These are phyloP conservation scores for Eulemur coronatus DNA, from an alignment of 2,797 vertebrate species.

Conservation along the genomic window DNA sequence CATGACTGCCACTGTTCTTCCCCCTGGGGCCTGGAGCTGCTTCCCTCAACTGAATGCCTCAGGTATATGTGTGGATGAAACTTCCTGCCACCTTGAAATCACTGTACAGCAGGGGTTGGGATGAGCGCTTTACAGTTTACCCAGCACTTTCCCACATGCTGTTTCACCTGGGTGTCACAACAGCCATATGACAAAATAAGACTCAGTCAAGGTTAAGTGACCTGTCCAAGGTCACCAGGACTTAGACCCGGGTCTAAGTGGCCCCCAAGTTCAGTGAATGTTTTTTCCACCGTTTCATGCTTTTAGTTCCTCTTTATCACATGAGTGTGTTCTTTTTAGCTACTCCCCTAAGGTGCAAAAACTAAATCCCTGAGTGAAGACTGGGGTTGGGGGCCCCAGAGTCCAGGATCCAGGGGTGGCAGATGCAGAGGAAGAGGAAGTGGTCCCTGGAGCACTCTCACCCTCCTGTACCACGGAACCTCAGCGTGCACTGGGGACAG, in stretches of 20 bases:
- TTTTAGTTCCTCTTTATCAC: not conserved
- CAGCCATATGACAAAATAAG: not conserved
- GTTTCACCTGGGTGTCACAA: not conserved
- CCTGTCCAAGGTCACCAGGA: not conserved
- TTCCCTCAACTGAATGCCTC: not conserved
- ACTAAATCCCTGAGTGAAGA: not conserved
- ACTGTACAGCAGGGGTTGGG: not conserved
- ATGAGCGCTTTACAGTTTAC: not conserved
- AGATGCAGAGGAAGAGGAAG: not conserved
- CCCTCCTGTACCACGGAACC: not conserved
- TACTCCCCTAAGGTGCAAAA: not conserved
- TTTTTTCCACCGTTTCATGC: not conserved
- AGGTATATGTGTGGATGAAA: not conserved
- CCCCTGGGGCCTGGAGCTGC: not conserved
- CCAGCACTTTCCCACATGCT: too few relatives aligned
- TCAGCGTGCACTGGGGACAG: not conserved
- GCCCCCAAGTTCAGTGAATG: not conserved
- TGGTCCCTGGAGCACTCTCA: not conserved
- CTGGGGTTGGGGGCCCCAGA: constrained; percentile 24
- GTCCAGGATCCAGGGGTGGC: not conserved
- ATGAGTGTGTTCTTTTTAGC: not conserved
- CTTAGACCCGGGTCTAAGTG: not conserved
- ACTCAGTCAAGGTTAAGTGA: not conserved
- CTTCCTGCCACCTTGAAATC: not conserved
- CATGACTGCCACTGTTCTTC: not conserved